Evolutionary conservation across 2,113 vertebrate species (phyloP).

Genomic region (Nettapus auritus): DNA sequence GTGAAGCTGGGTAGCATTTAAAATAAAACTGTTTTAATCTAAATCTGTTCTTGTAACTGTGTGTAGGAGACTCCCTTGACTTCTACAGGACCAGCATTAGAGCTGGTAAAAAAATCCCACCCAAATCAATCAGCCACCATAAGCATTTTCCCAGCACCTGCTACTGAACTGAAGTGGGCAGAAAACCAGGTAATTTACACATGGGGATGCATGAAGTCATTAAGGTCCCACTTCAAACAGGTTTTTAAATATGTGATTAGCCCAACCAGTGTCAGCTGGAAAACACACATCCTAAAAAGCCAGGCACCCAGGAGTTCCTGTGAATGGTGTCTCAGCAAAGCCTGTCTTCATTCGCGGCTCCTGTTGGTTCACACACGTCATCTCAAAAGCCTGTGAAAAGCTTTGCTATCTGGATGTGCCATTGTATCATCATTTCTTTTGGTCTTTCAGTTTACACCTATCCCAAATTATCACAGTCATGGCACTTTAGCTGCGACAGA

Average conservation of each 20-base stretch:
- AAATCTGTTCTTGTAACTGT: not conserved
- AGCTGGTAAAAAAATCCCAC: not conserved
- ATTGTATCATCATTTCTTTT: not conserved
- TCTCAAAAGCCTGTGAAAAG: not conserved
- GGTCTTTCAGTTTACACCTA: not conserved
- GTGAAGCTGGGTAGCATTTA: not conserved
- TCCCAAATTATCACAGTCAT: not conserved
- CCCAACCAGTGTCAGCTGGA: not conserved
- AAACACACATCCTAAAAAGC: not conserved
- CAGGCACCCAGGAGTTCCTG: not conserved
- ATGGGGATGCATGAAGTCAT: not conserved
- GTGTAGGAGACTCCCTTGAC: not conserved
- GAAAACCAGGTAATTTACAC: not conserved
- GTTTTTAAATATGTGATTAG: not conserved
- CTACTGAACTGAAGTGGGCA: not conserved
- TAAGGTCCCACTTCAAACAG: not conserved
- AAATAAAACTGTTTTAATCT: not conserved
- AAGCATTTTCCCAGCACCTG: not conserved
- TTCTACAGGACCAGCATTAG: not conserved
- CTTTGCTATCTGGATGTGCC: not conserved
- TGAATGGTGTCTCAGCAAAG: not conserved
- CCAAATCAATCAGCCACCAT: not conserved
- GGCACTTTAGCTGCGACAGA: conserved; percentile 8
- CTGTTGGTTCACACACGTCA: not conserved
- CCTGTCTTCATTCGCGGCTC: not conserved